Conservation (phyloP, 2,797 vertebrate genomes). For the Paedocypris micromegethes region DNA sequence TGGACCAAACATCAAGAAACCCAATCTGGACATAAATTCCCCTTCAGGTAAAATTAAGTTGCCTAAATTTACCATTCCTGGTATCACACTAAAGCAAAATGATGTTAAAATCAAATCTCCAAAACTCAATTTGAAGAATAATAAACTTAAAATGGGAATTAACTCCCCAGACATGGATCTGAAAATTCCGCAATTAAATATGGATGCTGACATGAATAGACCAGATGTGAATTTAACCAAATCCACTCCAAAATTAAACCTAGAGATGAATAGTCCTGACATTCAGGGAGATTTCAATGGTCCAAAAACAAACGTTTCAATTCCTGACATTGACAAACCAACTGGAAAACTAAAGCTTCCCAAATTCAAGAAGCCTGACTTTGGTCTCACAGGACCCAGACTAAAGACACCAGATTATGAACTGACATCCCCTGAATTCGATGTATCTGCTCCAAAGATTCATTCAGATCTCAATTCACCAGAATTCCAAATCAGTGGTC, state of each 20-base stretch:
- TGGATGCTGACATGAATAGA: constrained; percentile 22
- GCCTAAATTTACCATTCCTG: constrained; percentile 43
- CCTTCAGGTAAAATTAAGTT: constrained; percentile 38
- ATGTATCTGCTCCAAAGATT: constrained; percentile 34
- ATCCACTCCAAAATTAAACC: constrained; percentile 31
- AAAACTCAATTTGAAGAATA: not conserved
- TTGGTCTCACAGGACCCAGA: constrained; percentile 40
- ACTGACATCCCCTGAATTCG: constrained; percentile 38
- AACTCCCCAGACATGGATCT: constrained; percentile 38
- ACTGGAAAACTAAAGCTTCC: constrained; percentile 26
- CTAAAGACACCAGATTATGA: constrained; percentile 27
- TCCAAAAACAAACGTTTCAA: constrained; percentile 1
- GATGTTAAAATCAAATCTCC: constrained; percentile 1
- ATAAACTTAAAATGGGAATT: constrained; percentile 38
- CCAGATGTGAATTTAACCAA: no score
- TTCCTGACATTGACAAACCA: constrained; percentile 17
- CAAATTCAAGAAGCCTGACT: constrained; percentile 16
- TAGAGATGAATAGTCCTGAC: constrained; percentile 19
- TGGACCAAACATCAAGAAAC: constrained; percentile 32
- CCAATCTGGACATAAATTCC: not conserved
- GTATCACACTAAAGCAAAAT: constrained; percentile 15
- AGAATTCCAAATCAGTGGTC: constrained; percentile 33
- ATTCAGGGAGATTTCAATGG: constrained; percentile 15
- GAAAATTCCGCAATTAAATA: constrained; percentile 26
- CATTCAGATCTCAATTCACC: constrained; percentile 46